These are phyloP conservation scores for Acanthacorydalis orientalis DNA, from an alignment of 2,888 invertebrate species.

Conservation along the genomic window DNA sequence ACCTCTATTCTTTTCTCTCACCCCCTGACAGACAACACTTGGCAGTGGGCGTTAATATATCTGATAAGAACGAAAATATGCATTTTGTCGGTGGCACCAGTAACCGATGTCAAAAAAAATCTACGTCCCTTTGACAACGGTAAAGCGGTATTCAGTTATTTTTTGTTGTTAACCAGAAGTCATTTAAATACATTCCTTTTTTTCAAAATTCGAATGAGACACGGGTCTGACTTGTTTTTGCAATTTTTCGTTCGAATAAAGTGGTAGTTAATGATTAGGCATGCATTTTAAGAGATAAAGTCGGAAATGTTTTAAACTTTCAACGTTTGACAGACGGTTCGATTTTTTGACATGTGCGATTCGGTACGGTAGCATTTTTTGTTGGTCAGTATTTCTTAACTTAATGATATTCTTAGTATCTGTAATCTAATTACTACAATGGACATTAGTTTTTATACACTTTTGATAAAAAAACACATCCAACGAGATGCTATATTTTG, in stretches of 20 bases:
- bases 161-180: neutral
- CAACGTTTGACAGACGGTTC: too few species aligned
- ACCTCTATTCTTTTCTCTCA: too few species aligned
- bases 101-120: neutral
- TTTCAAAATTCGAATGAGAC: neutral
- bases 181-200: neutral
- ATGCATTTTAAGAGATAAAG: neutral
- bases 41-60: neutral
- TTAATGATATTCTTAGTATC: too few species aligned
- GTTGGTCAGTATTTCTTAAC: too few species aligned
- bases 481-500: too few species aligned
- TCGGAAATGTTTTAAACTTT: too few species aligned
- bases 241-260: neutral
- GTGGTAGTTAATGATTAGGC: conserved; percentile 2
- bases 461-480: too few species aligned
- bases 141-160: neutral
- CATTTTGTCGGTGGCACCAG: neutral
- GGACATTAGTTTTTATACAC: too few species aligned
- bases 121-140: neutral
- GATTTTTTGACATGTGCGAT: too few species aligned
- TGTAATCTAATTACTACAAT: too few species aligned
- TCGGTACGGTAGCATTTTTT: too few species aligned
- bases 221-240: neutral
- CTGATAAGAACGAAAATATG: conserved; percentile 1
- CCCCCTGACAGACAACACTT: neutral